phyloP scores from a whole-genome alignment of 2,113 vertebrate species.

The Calyptommatus sinebrachiatus region DNA sequence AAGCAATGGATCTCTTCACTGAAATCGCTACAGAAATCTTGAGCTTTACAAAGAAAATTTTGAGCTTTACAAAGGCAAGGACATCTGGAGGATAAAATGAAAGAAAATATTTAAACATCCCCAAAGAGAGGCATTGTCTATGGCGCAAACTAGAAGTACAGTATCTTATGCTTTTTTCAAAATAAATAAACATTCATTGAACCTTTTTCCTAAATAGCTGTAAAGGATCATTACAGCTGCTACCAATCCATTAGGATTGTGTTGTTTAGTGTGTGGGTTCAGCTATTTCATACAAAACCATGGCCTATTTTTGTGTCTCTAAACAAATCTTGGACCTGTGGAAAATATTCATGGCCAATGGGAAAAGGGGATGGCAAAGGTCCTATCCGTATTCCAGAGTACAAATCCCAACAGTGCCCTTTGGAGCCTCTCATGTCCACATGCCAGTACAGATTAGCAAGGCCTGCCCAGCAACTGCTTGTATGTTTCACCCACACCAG shows the following conservation, averaged over 20 bases:
- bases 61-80: conserved; percentile 14
- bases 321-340: neutral
- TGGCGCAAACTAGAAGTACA: neutral
- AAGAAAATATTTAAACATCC: neutral
- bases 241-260: neutral
- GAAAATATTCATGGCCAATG: neutral
- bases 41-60: conserved; percentile 12
- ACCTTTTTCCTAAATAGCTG: neutral
- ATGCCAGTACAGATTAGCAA: too few species aligned
- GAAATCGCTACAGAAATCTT: neutral
- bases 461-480: too few species aligned
- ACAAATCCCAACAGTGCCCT: too few species aligned
- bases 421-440: too few species aligned
- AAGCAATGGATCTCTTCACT: neutral
- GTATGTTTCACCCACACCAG: too few species aligned
- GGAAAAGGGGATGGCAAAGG: too few species aligned
- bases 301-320: neutral
- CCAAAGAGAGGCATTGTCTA: rapidly evolving
- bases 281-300: neutral
- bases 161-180: rapidly evolving
- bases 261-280: neutral
- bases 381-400: too few species aligned
- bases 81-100: conserved; percentile 1
- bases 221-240: neutral
- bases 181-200: conserved; percentile 7